phyloP scores from a whole-genome alignment of 1,140 invertebrate species.

The Leptinotarsa defecta region DNA sequence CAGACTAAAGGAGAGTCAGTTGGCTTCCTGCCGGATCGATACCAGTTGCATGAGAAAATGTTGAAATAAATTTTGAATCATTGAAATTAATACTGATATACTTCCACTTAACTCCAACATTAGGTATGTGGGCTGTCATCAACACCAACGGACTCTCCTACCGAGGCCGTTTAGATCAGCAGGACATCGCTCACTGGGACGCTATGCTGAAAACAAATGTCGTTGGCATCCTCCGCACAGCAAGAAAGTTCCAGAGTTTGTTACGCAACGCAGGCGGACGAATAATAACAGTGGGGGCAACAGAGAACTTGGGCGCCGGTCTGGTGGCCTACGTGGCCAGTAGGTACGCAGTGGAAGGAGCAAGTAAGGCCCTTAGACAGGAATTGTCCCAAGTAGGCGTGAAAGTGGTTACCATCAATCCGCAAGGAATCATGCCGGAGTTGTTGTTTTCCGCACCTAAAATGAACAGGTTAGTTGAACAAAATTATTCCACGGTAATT shows the following conservation, averaged over 20 bases:
- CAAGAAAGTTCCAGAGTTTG: constrained; percentile 74
- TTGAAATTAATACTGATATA: too few relatives aligned
- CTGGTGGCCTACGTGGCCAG: constrained; percentile 50
- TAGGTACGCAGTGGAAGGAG: constrained; percentile 71
- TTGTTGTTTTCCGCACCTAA: constrained; percentile 64
- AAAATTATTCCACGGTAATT: not conserved
- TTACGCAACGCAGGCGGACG: constrained; percentile 64
- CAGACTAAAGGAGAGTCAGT: too few relatives aligned
- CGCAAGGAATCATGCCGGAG: constrained; percentile 69
- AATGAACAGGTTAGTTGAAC: constrained; percentile 58
- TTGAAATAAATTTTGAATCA: too few relatives aligned
- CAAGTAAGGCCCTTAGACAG: constrained; percentile 69
- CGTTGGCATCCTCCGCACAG: constrained; percentile 73
- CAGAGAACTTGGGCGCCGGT: constrained; percentile 34
- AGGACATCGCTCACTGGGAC: constrained; percentile 77
- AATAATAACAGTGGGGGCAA: constrained; percentile 63
- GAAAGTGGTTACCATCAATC: constrained; percentile 76
- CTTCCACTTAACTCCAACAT: constrained; percentile 24
- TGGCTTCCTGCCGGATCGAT: too few relatives aligned
- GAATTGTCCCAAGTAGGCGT: constrained; percentile 71
- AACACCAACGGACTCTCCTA: constrained; percentile 77
- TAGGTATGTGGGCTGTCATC: constrained; percentile 81
- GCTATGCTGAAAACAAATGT: constrained; percentile 76
- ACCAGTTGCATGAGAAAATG: too few relatives aligned
- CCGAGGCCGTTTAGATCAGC: constrained; percentile 69